Evolutionary conservation across 2,797 vertebrate species (phyloP), one percentile per base, ranked within the genome.

Genomic region (Podarcis siculus): DNA sequence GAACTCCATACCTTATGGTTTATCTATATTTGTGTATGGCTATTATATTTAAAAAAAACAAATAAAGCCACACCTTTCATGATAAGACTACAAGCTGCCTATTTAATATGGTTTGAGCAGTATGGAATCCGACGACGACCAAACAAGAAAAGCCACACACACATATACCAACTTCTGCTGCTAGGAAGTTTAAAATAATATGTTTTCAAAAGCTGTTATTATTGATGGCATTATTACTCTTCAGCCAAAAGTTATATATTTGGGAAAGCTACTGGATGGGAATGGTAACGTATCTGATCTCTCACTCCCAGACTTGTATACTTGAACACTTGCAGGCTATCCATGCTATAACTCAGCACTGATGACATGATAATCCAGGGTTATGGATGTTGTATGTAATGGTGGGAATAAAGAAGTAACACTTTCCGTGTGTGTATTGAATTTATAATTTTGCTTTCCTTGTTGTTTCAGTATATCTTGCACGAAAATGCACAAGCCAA

Each of bases 181-280:
- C 39, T 55, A 67, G n/a, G 85, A 87, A 79, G 35, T 80, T 89
- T 80, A 88, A 91, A 87, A 69, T 23, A 37, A 32, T 42, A 55
- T 66, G 30, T 21, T 72, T 88, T 55, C 45, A 75, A 73, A 17
- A 37, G 1, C 1, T 73, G 64, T 69, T 88, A 30, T 90, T 91
- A 75, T 82, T 86, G 79, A 89, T 88, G 27, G 12, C 32, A 39
- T 58, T 90, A 58, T 91, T 89, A 21, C 5, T 79, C 27, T 61
- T 87, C 2, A 87, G 73, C 4, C 85, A 42, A 89, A 94, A 94
- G 86, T 90, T 71, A 83, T 21, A 83, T 87, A 75, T 21, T 79
- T 32, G n/a, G 25, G 17, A 0, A 91, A 91, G 32, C 85, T 15
- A 82, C 23, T 82, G 67, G 45, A 85, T 45, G 45, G 71, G 30